Evolutionary conservation across 2,113 vertebrate genomes (phyloP).

Genomic region (Saimiri boliviensis): DNA sequence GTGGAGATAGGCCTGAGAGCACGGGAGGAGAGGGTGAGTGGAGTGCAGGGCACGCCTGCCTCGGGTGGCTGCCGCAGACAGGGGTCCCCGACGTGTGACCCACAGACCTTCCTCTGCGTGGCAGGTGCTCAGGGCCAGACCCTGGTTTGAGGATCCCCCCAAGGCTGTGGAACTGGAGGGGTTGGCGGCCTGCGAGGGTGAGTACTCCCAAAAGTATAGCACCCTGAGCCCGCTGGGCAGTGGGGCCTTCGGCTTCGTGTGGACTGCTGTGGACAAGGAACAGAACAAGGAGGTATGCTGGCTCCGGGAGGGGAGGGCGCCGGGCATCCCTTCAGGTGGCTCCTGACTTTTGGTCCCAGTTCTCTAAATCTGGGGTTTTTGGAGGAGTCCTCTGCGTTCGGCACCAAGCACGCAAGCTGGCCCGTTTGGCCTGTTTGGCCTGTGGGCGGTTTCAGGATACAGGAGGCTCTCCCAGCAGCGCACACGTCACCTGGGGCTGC

Average conservation of each 20-base stretch:
- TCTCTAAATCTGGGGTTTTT: neutral
- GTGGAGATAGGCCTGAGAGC: neutral
- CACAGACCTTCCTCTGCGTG: neutral
- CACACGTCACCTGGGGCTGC: neutral
- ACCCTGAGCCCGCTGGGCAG: constrained; percentile 90
- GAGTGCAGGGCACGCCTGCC: neutral
- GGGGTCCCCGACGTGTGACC: accelerated
- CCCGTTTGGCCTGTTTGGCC: no score
- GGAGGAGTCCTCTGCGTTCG: accelerated
- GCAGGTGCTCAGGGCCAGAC: constrained; percentile 82
- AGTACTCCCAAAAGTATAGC: constrained; percentile 89
- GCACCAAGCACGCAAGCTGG: neutral
- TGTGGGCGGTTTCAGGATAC: neutral
- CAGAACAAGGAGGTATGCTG: constrained; percentile 88
- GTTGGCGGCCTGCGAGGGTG: constrained; percentile 90
- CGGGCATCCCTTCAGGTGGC: neutral
- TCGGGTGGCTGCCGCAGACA: no score
- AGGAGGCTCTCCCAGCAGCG: neutral
- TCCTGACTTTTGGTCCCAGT: no score
- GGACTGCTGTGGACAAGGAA: constrained; percentile 87
- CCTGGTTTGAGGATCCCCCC: constrained; percentile 81
- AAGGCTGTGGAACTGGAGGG: constrained; percentile 87
- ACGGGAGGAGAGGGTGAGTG: accelerated
- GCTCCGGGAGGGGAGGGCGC: neutral
- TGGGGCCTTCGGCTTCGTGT: constrained; percentile 96